Conservation (phyloP, 2,888 invertebrate species). For the Drosophila anceps region DNA sequence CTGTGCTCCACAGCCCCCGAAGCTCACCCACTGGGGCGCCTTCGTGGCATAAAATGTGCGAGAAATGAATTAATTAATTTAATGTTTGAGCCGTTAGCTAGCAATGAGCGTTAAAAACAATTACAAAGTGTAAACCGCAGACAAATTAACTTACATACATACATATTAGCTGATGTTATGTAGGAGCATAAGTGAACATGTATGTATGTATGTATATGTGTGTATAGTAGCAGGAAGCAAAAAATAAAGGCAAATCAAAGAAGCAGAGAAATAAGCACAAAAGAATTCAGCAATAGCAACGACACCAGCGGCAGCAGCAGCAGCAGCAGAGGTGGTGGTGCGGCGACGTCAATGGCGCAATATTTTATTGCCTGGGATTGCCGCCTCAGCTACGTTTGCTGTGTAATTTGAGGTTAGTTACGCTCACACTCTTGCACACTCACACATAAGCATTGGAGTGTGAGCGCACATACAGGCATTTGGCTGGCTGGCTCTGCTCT, state of each 20-base stretch:
- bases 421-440: constrained; percentile 24
- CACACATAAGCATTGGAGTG: constrained; percentile 2
- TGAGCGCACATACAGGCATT: constrained; percentile 36
- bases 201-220: not conserved
- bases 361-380: constrained; percentile 33
- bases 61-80: constrained; percentile 72
- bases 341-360: constrained; percentile 45
- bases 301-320: not conserved
- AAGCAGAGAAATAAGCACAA: constrained; percentile 27
- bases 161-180: constrained; percentile 10
- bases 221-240: constrained; percentile 46
- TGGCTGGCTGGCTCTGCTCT: constrained; percentile 11
- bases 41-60: constrained; percentile 48
- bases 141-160: constrained; percentile 29
- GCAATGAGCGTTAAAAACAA: constrained; percentile 57
- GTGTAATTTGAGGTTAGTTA: constrained; percentile 63
- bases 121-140: constrained; percentile 55
- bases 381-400: constrained; percentile 26
- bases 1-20: not conserved
- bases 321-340: constrained; percentile 33
- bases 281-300: constrained; percentile 34
- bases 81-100: constrained; percentile 47
- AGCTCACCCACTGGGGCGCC: constrained; percentile 15
- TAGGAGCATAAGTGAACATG: constrained; percentile 9
- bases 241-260: constrained; percentile 31